Base-by-base conservation (phyloP, 2,113 vertebrate species). In the Larimichthys polyactis region DNA sequence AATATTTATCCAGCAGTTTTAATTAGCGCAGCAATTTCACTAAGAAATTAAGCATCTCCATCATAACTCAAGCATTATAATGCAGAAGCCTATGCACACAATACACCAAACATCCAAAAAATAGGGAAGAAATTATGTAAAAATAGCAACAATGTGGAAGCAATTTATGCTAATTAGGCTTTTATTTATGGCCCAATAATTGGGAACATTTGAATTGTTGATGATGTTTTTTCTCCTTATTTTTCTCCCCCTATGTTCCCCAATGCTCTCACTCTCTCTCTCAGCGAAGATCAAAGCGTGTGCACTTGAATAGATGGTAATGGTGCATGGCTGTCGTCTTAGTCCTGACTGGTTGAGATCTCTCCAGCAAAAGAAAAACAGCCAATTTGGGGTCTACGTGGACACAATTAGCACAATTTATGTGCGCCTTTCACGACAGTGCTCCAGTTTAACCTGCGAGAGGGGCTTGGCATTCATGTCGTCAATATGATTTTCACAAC, bases 161-260 rank as follows among this genome's bases (percentile, higher is more conserved):
- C 92, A 95, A 94, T 95, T 94, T 81, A 94, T 95, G 95, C 92
- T 96, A 96, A 95, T 96, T 96, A 95, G 91, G 75, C 93, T 94
- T 94, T 93, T 96, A 95, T 94, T 95, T 94, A 90, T 85, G 84
- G 87, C 86, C 89, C 87, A 91, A 93, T 95, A 89, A 90, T 95
- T 95, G 93, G 94, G 90, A 80, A 81, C 90, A 91, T 94, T 96
- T 95, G 93, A 94, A 91, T 92, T 94, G 95, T 88, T 96, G 95
- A 96, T 95, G 95, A 93, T 93, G 94, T 91, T 94, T 83, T 94
- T 81, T 94, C 89, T 91, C 75, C 65, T 88, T 79, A 78, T 80
- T 81, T 84, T 69, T 79, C 49, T 70, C 69, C 52, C 76, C 78
- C 90, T 80, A 82, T 66, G 83, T 85, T 89, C 71, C 62, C 67